These are phyloP conservation scores for Drosophila orena DNA, from an alignment of 1,140 invertebrate genomes.

Conservation along the genomic window DNA sequence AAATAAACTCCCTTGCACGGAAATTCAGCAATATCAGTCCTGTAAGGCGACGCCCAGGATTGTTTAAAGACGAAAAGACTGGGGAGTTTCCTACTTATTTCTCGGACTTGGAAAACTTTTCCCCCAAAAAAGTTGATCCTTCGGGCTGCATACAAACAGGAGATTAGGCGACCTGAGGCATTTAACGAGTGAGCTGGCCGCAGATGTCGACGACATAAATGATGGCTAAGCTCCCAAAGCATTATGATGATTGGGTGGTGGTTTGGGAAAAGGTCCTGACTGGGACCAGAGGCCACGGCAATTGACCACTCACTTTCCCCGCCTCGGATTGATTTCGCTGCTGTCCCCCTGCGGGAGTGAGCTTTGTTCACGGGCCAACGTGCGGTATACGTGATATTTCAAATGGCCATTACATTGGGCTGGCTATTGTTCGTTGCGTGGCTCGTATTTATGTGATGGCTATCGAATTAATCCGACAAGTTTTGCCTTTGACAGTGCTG, in stretches of 20 bases:
- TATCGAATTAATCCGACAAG: conserved; percentile 54
- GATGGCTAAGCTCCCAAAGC: conserved; percentile 41
- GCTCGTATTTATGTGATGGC: conserved; percentile 49
- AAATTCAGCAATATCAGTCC: conserved; percentile 12
- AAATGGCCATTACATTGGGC: conserved; percentile 50
- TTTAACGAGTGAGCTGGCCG: conserved; percentile 50
- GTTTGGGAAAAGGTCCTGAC: not conserved
- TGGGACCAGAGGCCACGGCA: conserved; percentile 19
- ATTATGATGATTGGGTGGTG: conserved; percentile 23
- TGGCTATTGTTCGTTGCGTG: conserved; percentile 13
- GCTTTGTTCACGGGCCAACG: conserved; percentile 38
- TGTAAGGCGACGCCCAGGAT: not conserved
- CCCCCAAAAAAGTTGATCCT: conserved; percentile 28
- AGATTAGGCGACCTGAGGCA: conserved; percentile 57
- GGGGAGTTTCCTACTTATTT: not conserved
- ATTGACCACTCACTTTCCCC: conserved; percentile 39
- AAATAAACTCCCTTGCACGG: conserved; percentile 19
- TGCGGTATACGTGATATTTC: conserved; percentile 65
- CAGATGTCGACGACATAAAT: conserved; percentile 56
- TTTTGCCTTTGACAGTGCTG: conserved; percentile 27
- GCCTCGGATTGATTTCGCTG: conserved; percentile 20
- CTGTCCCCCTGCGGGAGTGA: conserved; percentile 8
- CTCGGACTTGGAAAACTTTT: conserved; percentile 19
- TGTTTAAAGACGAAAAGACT: not conserved
- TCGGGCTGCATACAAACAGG: conserved; percentile 63